Conservation (phyloP, 2,797 vertebrate species). For the Melanotaenia nigrans region DNA sequence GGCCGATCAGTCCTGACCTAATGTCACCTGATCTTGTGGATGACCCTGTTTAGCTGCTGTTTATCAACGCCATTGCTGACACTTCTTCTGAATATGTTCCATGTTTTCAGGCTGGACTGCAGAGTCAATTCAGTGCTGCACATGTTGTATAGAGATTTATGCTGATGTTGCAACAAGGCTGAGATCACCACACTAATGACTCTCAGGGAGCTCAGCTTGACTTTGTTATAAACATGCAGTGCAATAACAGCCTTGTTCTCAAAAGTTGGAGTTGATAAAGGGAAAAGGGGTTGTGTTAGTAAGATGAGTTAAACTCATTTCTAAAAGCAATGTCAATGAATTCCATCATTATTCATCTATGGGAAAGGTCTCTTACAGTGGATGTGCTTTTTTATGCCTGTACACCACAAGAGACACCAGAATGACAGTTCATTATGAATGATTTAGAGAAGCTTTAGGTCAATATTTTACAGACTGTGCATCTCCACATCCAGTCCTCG, state of each 20-base stretch:
- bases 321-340: constrained; percentile 13
- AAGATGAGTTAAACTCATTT: constrained; percentile 13
- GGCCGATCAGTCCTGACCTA: constrained; percentile 44
- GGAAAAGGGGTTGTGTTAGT: constrained; percentile 15
- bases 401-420: constrained; percentile 24
- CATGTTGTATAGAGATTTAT: constrained; percentile 30
- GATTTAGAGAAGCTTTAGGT: constrained; percentile 30
- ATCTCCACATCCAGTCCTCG: constrained; percentile 34
- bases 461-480: constrained; percentile 35
- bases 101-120: constrained; percentile 20
- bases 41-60: constrained; percentile 50
- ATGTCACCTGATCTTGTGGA: constrained; percentile 58
- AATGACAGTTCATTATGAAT: constrained; percentile 24
- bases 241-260: constrained; percentile 16
- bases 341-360: constrained; percentile 3
- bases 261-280: background rate
- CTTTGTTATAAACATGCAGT: constrained; percentile 32
- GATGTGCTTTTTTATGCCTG: constrained; percentile 28
- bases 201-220: constrained; percentile 33
- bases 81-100: constrained; percentile 26
- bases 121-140: constrained; percentile 6
- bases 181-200: constrained; percentile 32
- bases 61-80: constrained; percentile 48
- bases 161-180: constrained; percentile 42
- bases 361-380: constrained; percentile 20